Base-by-base conservation (phyloP, 2,888 invertebrate genomes). In the Machimus rusticus region DNA sequence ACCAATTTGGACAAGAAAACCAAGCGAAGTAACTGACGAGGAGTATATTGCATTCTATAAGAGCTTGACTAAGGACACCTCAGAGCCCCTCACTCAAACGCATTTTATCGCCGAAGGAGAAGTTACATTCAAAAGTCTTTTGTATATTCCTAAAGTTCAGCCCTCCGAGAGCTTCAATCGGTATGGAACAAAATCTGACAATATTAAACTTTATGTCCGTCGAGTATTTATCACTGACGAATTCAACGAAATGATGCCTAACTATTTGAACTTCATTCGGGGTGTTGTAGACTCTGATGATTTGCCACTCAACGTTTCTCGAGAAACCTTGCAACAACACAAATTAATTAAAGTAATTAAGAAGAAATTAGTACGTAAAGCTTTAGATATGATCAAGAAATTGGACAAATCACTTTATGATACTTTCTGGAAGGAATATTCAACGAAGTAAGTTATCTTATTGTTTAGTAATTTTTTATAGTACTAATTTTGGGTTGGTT, bases 31-130 rank as follows among this genome's bases (percentile, higher is more conserved):
- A 37, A 93, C 94, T 6, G 97, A 98, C 88, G 95, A 95, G 12
- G 99, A 99, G 92, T 99, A 99, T 93, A 94, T 95, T 89, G 97
- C 97, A 91, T 99, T 99, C 94, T 99, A 99, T 94, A 98, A 98
- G 93, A 95, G 97, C 39, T 94, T 99, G 90, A 98, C 99, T 85
- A 99, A 98, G 93, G 98, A 98, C 92, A 93, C 94, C 1, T 95
- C 96, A 87, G 95, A 96, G 85, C 98, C 98, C 12, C 93, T 99
- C 79, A 95, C 97, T 2, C 96, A 96, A 92, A 93, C 93, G 5
- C 99, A 99, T 93, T 99, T 99, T 93, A 95, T 98, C 88, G 99
- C 99, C 34, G 99, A 99, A 93, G 99, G 99, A 89, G 99, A 99
- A 94, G 99, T 99, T 8, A 98, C 99, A 8, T 99, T 99, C 94